Base-by-base conservation (phyloP, 2,797 vertebrate genomes). In the Anguilla pacifica region DNA sequence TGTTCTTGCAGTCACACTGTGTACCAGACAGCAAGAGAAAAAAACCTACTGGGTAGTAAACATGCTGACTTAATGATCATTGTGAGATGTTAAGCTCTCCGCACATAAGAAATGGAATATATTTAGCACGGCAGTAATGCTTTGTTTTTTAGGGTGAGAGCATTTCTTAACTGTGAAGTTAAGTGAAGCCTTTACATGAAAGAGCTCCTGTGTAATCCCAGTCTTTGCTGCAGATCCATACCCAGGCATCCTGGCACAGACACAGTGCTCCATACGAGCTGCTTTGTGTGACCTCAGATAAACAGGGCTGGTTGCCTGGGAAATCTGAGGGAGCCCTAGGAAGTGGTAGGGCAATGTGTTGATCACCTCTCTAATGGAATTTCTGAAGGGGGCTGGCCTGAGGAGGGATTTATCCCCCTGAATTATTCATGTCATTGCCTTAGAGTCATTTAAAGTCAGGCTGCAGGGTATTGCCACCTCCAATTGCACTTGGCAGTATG, bases 381-480 rank as follows among this genome's bases (percentile, higher is more conserved):
- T 61, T 81, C 28, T 77, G 81, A 87, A 87, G 67, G 67, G 64
- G 85, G 9, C 82, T 84, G 67, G n/a, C 53, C 53, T 46, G 83
- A 35, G 88, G n/a, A 49, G 55, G 28, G 67, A 87, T 86, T 85
- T 87, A 84, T 17, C 43, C 53, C 9, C 51, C 82, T 87, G 85
- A 87, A 89, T 89, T 84, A 89, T 89, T 86, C 82, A 89, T 89
- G 77, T 35, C 72, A 57, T 59, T 53, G 81, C 86, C 86, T 87
- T 74, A 72, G 70, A 83, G 87, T 59, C 84, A 88, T 79, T 85
- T 51, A 79, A 82, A 81, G 83, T 85, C 81, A 88, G 74, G 28
- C 84, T 67, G 55, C 74, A 86, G 84, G 82, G 74, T 22, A 35
- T 83, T 67, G 55, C 49, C 59, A 43, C 88, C 87, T 53, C 79